Conservation (phyloP, 2,888 invertebrate species). For the Unio pictorum region DNA sequence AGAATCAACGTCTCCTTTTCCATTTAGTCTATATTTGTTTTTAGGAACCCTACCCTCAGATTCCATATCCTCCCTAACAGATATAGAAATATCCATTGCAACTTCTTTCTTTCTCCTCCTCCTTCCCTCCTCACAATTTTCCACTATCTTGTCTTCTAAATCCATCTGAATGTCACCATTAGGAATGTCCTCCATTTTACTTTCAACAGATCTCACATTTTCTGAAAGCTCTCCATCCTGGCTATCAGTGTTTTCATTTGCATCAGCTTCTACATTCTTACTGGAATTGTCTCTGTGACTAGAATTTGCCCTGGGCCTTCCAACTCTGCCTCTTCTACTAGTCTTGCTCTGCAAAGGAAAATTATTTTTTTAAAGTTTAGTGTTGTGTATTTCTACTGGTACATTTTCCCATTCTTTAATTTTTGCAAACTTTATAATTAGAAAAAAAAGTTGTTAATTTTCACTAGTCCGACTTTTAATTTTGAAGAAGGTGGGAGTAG, state of each 20-base stretch:
- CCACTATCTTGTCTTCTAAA: not conserved
- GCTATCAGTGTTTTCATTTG: not conserved
- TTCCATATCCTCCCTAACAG: not conserved
- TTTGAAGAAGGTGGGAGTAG: too few relatives aligned
- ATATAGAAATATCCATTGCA: not conserved
- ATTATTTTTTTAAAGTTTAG: too few relatives aligned
- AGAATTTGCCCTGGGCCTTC: not conserved
- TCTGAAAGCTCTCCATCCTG: not conserved
- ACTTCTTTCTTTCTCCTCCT: not conserved
- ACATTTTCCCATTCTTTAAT: too few relatives aligned
- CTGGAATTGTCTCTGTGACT: not conserved
- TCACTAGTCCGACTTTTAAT: too few relatives aligned
- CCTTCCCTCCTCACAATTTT: not conserved
- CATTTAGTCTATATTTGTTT: not conserved
- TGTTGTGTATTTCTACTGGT: too few relatives aligned
- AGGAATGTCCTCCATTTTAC: too few relatives aligned
- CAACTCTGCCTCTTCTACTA: constrained; percentile 3
- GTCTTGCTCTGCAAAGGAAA: not conserved
- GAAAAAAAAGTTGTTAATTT: too few relatives aligned
- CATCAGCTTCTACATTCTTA: constrained; percentile 1
- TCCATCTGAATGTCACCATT: too few relatives aligned
- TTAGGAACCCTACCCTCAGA: not conserved
- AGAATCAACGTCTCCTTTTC: constrained; percentile 4
- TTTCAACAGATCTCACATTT: not conserved
- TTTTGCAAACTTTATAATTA: too few relatives aligned